These are phyloP conservation scores for Eremophila alpestris DNA, from an alignment of 2,797 vertebrate genomes.

Conservation along the genomic window DNA sequence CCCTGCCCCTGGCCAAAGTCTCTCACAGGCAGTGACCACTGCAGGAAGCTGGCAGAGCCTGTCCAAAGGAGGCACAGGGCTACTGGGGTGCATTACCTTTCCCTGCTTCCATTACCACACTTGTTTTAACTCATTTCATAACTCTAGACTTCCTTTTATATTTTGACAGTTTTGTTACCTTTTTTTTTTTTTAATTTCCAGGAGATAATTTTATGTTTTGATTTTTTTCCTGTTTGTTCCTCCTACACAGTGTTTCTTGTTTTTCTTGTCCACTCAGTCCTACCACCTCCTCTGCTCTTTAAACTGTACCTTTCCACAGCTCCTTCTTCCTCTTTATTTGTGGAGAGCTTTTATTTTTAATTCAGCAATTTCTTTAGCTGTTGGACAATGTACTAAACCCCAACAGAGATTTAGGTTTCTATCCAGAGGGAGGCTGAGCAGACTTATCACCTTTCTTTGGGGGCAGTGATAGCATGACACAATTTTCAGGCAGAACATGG, in stretches of 20 bases:
- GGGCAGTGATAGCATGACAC: neutral
- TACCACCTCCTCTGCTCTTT: neutral
- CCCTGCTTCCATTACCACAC: neutral
- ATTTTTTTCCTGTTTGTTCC: neutral
- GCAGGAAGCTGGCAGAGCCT: neutral
- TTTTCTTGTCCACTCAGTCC: neutral
- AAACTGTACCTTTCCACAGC: neutral
- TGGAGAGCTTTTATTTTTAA: neutral
- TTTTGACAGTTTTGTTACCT: neutral
- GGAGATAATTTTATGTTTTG: neutral
- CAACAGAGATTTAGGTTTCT: neutral
- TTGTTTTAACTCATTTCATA: neutral
- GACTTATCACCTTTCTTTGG: neutral
- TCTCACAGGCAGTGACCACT: neutral
- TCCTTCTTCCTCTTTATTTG: neutral
- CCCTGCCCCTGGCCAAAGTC: neutral
- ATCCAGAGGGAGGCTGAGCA: neutral
- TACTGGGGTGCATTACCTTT: neutral
- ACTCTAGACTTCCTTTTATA: neutral
- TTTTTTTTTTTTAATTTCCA: neutral
- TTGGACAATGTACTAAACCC: neutral
- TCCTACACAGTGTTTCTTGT: neutral
- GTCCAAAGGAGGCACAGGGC: neutral
- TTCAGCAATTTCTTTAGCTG: neutral
- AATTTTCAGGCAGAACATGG: neutral